Base-by-base conservation (phyloP, 2,113 vertebrate species). In the Scortum barcoo region DNA sequence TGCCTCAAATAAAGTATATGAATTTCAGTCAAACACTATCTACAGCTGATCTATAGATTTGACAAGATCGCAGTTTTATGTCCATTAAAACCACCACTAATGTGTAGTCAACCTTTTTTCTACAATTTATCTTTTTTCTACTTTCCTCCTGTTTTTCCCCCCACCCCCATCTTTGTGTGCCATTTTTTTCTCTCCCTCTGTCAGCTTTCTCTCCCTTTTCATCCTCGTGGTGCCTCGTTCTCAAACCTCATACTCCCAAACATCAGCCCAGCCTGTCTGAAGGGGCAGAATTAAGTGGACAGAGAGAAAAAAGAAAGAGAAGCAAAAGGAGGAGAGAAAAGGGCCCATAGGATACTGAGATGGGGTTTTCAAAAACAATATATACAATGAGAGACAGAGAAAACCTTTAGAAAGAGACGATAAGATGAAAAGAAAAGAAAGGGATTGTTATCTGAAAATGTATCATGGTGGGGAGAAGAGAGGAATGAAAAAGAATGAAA, bases 141-240 rank as follows among this genome's bases (percentile, higher is more conserved):
- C 2, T 74, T 13, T 28, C 13, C 63, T 20, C 14, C 11, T 19
- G 24, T 10, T 19, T 33, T 3, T 10, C 10, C 7, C 33, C 14
- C 20, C 68, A 58, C 73, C 56, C 66, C 30, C 33, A 16, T 75
- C 26, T 80, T 30, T 28, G 20, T 10, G n/a, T 7, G 7, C 53
- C 17, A 72, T 84, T 78, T 84, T 70, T 81, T 2, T 30, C 24
- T 74, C 48, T 82, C 72, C 76, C 36, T 14, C 63, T 79, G 65
- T 76, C 76, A 76, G 53, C 72, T 50, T 62, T 50, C n/a, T 28
- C 70, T 61, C 56, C 42, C 38, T 63, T 74, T 65, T 72, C 76
- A 56, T 77, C 87, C 84, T 83, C 82, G 42, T 6, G 62, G 75
- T 72, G 73, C 86, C 81, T 86, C 76, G 22, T 88, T 90, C 75